A percentile compares a stretch with the other conserved stretches of the same genome.
Conservation (phyloP, 2,113 vertebrate species). For the Rhinichthys klamathensis region DNA sequence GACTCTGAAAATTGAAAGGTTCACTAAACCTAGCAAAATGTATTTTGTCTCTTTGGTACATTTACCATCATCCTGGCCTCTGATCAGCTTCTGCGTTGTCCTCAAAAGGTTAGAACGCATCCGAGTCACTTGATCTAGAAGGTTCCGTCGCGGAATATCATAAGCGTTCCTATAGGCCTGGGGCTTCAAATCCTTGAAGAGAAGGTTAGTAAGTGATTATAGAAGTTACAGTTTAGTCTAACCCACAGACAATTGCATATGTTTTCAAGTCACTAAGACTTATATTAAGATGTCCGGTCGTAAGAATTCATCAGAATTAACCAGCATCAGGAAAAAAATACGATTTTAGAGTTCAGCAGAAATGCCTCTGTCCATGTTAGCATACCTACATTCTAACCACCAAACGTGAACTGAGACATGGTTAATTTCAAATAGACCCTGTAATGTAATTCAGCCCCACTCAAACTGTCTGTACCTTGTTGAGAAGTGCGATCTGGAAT, state of each 20-base stretch:
- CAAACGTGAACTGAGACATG: constrained; percentile 23
- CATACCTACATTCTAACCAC: background rate
- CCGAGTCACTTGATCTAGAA: constrained; percentile 95
- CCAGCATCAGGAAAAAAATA: background rate
- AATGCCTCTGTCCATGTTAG: background rate
- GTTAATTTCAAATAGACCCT: constrained; percentile 11
- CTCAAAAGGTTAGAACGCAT: constrained; percentile 97
- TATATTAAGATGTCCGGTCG: background rate
- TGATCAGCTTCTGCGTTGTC: constrained; percentile 81
- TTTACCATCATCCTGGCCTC: constrained; percentile 92
- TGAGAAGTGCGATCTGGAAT: constrained; percentile 85
- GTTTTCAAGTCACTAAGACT: background rate
- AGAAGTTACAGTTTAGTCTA: background rate
- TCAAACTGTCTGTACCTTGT: constrained; percentile 77
- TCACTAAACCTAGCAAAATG: background rate
- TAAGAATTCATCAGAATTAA: background rate
- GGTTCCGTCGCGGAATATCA: constrained; percentile 92
- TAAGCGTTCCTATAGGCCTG: constrained; percentile 95
- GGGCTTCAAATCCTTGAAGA: constrained; percentile 87
- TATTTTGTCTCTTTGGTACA: background rate
- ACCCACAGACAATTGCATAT: background rate
- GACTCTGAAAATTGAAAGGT: background rate
- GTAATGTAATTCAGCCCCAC: background rate
- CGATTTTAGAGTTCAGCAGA: background rate
- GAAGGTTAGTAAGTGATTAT: background rate